These are phyloP conservation scores for Sternotherus odoratus DNA, from an alignment of 2,797 vertebrate species.

Conservation along the genomic window DNA sequence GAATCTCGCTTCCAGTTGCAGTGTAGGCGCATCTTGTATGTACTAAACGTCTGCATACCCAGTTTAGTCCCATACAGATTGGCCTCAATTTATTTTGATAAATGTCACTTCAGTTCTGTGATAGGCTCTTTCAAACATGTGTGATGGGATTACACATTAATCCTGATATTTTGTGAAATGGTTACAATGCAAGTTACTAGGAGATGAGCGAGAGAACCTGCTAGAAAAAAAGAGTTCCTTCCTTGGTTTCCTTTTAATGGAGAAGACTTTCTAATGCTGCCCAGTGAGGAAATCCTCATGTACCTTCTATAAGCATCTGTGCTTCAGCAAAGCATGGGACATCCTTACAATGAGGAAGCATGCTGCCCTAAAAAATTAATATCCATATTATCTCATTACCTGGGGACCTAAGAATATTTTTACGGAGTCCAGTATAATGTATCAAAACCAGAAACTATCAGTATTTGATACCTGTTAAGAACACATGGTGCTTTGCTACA, in stretches of 20 bases:
- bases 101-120: not conserved
- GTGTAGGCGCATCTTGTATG: not conserved
- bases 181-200: not conserved
- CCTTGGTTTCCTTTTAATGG: not conserved
- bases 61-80: not conserved
- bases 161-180: not conserved
- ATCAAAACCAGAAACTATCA: conserved; percentile 44
- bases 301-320: conserved; percentile 9
- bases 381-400: not conserved
- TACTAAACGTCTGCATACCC: not conserved
- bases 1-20: not conserved
- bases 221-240: not conserved
- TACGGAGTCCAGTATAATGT: conserved; percentile 4
- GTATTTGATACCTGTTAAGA: conserved; percentile 28
- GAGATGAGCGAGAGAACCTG: not conserved
- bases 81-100: conserved; percentile 13
- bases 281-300: not conserved
- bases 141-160: not conserved
- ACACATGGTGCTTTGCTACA: not conserved
- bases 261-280: not conserved
- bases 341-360: not conserved
- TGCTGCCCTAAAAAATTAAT: not conserved
- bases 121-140: not conserved
- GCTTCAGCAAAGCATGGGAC: not conserved
- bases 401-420: conserved; percentile 26